Conservation (phyloP, 2,113 vertebrate species). For the Silurus glanis region DNA sequence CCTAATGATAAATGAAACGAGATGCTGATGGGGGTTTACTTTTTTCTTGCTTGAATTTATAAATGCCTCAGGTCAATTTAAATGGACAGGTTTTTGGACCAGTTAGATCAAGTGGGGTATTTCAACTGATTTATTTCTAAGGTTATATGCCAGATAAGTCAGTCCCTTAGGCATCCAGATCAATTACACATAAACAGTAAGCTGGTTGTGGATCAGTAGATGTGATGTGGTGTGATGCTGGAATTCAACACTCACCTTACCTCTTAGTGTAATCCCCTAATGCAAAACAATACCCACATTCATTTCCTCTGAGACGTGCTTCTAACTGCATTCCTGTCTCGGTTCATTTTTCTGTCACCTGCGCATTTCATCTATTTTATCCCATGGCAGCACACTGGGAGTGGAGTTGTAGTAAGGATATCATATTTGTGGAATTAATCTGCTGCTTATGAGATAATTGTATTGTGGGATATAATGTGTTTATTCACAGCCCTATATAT, state of each 20-base stretch:
- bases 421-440: slow-evolving; percentile 16
- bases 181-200: slow-evolving; percentile 1
- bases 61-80: neutral
- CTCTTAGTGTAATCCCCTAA: neutral
- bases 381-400: neutral
- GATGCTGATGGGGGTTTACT: neutral
- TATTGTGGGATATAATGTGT: slow-evolving; percentile 15
- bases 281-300: neutral
- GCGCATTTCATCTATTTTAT: neutral
- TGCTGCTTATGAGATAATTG: slow-evolving; percentile 22
- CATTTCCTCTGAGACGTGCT: neutral
- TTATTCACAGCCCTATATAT: slow-evolving; percentile 22
- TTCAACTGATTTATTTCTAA: neutral
- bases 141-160: neutral
- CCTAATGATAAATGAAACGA: neutral
- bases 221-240: neutral
- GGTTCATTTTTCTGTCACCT: neutral
- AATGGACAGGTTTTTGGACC: neutral
- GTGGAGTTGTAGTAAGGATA: neutral
- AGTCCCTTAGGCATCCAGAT: neutral
- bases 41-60: neutral
- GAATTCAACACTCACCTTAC: neutral
- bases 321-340: neutral
- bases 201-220: neutral
- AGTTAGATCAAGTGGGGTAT: neutral